These are phyloP conservation scores for Drosophila trapezifrons DNA, from an alignment of 1,140 invertebrate genomes.

Conservation along the genomic window DNA sequence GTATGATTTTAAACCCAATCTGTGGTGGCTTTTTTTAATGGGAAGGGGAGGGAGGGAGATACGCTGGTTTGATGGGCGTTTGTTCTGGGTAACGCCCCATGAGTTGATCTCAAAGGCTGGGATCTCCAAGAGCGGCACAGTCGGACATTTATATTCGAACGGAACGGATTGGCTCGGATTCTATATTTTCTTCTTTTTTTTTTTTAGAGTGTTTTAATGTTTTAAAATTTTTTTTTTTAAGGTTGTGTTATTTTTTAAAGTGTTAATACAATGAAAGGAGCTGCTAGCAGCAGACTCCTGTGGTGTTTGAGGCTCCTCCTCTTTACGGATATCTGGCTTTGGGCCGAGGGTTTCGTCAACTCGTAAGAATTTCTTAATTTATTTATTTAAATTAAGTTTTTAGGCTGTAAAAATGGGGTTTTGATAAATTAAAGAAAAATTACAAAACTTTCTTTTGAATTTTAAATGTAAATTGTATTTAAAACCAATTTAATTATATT, in stretches of 20 bases:
- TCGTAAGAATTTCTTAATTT: conserved; percentile 53
- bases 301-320: conserved; percentile 12
- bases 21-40: conserved; percentile 1
- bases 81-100: conserved; percentile 25
- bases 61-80: conserved; percentile 34
- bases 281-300: conserved; percentile 37
- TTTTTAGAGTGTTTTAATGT: conserved; percentile 1
- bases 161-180: conserved; percentile 1
- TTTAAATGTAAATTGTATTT: too few relatives aligned
- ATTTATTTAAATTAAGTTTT: too few relatives aligned
- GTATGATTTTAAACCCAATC: conserved; percentile 24
- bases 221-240: not conserved
- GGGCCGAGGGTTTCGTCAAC: conserved; percentile 67
- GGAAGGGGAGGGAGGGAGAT: not conserved
- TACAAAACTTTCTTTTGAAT: not conserved
- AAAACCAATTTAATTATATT: too few relatives aligned
- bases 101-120: conserved; percentile 17
- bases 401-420: too few relatives aligned
- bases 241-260: conserved; percentile 7
- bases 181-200: not conserved
- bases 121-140: conserved; percentile 13
- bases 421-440: too few relatives aligned
- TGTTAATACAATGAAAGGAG: conserved; percentile 26
- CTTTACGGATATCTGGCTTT: conserved; percentile 1
- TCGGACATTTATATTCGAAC: conserved; percentile 6